Base-by-base conservation (phyloP, 1,140 invertebrate species). In the Chironomus striatipennis region DNA sequence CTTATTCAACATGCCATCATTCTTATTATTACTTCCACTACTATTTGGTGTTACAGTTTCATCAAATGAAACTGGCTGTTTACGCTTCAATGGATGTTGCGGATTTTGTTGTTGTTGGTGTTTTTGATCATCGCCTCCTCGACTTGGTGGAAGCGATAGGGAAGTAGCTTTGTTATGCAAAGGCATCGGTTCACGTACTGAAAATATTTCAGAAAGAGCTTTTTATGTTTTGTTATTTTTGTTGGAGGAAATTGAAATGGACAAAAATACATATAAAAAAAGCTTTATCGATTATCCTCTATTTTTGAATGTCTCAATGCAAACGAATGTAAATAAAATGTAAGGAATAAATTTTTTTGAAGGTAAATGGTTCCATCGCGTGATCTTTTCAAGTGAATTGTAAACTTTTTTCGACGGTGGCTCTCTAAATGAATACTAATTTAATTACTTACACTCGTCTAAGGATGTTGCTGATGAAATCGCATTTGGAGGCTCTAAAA, bases 361-460 rank as follows among this genome's bases (percentile, higher is more conserved):
- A 18, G 65, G 18, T 9, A 70, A 70, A 70, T 70, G 17, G 8
- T 70, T 70, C 18, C 65, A 18, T 70, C 18, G 65, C 65, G 65
- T 70, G 65, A 70, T 70, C n/a, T n/a, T 57, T n/a, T 15, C 12
- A 57, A 57, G 18, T 70, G 7, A 70, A 18, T 57, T 12, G 2
- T 10, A 10, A 57, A 18, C 20, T 20, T 18, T 21, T 18, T 20
- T 70, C 65, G 18, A 8, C 17, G 6, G n/a, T 70, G 4, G 8
- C 10, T 9, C 7, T 70, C 20, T 70, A 57, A 57, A 57, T 57
- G 47, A 57, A n/a, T 12, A 17, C 7, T 20, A 18, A 70, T 70
- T 74, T 15, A 18, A 12, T 24, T 20, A 75, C 74, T 73, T 34
- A 75, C 75, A 73, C 43, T 75, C 42, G 20, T 75, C 72, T 12